These are phyloP conservation scores for Botia kubotai DNA, from an alignment of 2,797 vertebrate genomes.

Conservation along the genomic window DNA sequence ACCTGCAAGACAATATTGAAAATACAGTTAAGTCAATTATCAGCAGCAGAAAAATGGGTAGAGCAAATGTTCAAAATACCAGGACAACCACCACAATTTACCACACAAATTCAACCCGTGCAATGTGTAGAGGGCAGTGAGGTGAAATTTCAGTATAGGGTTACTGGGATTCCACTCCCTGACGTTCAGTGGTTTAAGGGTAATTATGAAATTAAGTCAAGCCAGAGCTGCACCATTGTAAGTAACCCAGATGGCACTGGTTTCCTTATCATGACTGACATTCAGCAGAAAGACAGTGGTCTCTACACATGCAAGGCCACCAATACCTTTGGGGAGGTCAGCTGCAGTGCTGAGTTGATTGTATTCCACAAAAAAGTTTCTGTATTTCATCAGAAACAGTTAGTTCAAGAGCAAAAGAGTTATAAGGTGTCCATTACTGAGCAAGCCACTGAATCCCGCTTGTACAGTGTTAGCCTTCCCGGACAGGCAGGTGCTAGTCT, in stretches of 20 bases:
- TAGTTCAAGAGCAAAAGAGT: slow-evolving; percentile 73
- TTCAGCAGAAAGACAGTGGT: slow-evolving; percentile 81
- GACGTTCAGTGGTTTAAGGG: slow-evolving; percentile 86
- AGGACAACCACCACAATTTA: slow-evolving; percentile 81
- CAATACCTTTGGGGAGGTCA: slow-evolving; percentile 81
- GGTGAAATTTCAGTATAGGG: slow-evolving; percentile 80
- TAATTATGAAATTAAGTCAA: slow-evolving; percentile 76
- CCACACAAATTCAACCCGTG: slow-evolving; percentile 74
- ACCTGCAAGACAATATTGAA: slow-evolving; percentile 84
- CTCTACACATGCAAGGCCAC: slow-evolving; percentile 83
- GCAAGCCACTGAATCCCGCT: slow-evolving; percentile 81
- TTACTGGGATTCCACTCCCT: slow-evolving; percentile 79
- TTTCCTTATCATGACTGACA: slow-evolving; percentile 76
- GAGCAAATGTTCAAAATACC: slow-evolving; percentile 79
- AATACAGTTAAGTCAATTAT: slow-evolving; percentile 75
- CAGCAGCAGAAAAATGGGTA: slow-evolving; percentile 77
- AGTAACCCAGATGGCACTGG: slow-evolving; percentile 84
- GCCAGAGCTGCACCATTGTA: slow-evolving; percentile 71
- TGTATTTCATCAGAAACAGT: slow-evolving; percentile 69
- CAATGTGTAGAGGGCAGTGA: slow-evolving; percentile 78
- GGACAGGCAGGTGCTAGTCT: slow-evolving; percentile 74
- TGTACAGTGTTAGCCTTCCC: slow-evolving; percentile 82
- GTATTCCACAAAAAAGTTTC: slow-evolving; percentile 77
- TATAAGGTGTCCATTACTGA: slow-evolving; percentile 79
- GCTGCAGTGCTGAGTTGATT: slow-evolving; percentile 83